Evolutionary conservation across 92 coral and sea anemone genomes (phyloP).

Genomic region (Bergia puertoricense): DNA sequence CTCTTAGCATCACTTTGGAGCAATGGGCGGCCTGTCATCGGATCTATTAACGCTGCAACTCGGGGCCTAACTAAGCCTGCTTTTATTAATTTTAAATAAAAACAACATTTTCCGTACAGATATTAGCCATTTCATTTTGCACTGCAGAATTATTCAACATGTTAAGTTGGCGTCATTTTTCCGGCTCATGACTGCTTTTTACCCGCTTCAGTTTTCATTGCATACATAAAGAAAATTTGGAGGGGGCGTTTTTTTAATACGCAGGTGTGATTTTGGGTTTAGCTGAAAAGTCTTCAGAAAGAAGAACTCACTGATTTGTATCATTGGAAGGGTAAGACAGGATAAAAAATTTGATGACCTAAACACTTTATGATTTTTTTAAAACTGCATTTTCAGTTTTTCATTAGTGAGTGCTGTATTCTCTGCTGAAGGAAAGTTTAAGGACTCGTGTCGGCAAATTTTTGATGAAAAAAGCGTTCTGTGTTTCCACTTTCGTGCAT

Average conservation of each 20-base stretch:
- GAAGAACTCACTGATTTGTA: not conserved
- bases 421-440: too few species aligned
- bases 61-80: not conserved
- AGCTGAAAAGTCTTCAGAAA: not conserved
- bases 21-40: conserved; percentile 13
- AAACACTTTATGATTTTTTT: too few species aligned
- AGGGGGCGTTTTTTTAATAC: not conserved
- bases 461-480: too few species aligned
- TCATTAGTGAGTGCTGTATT: too few species aligned
- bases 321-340: not conserved
- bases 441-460: too few species aligned
- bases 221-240: not conserved
- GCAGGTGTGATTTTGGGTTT: too few species aligned
- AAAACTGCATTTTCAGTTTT: too few species aligned
- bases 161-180: not conserved
- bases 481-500: not conserved
- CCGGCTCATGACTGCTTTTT: not conserved
- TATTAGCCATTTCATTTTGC: not conserved
- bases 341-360: not conserved
- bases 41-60: not conserved
- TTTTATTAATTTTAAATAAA: not conserved
- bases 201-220: not conserved
- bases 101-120: not conserved
- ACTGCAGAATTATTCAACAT: not conserved
- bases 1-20: conserved; percentile 8